phyloP scores from a whole-genome alignment of 1,140 invertebrate genomes.

The Pseudachorutes palmiensis region DNA sequence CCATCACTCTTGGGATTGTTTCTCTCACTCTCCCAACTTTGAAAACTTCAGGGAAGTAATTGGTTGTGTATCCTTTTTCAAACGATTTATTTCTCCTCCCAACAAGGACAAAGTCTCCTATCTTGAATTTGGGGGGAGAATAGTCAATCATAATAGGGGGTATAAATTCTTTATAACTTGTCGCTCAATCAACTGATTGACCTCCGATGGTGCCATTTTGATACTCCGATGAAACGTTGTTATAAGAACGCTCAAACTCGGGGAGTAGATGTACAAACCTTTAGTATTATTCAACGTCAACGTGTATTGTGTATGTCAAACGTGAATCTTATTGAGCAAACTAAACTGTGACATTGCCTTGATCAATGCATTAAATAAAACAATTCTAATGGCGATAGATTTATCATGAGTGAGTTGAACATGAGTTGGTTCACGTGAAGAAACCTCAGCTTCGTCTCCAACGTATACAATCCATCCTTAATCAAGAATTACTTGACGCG shows the following conservation, averaged over 20 bases:
- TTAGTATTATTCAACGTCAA: slow-evolving; percentile 8
- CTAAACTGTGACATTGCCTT: background rate
- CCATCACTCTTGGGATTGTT: background rate
- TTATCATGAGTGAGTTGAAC: background rate
- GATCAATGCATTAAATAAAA: background rate
- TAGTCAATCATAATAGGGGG: background rate
- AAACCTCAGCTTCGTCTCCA: background rate
- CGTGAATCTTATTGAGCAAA: background rate
- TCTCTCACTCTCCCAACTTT: background rate
- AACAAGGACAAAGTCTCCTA: background rate
- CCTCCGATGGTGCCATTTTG: slow-evolving; percentile 13
- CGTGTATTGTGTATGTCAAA: slow-evolving; percentile 18
- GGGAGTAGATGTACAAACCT: slow-evolving; percentile 14
- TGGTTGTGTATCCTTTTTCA: slow-evolving; percentile 12
- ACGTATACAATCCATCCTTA: background rate
- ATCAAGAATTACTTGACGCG: background rate
- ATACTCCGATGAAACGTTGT: slow-evolving; percentile 23
- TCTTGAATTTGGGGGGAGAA: background rate
- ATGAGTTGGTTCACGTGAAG: background rate
- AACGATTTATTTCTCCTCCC: background rate
- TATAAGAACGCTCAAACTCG: slow-evolving; percentile 18
- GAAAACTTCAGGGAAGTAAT: slow-evolving; percentile 12
- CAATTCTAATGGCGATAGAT: background rate
- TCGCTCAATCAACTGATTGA: slow-evolving; percentile 12
- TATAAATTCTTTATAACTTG: background rate